phyloP scores from a whole-genome alignment of 1,140 invertebrate genomes.

The Tribolium castaneum region DNA sequence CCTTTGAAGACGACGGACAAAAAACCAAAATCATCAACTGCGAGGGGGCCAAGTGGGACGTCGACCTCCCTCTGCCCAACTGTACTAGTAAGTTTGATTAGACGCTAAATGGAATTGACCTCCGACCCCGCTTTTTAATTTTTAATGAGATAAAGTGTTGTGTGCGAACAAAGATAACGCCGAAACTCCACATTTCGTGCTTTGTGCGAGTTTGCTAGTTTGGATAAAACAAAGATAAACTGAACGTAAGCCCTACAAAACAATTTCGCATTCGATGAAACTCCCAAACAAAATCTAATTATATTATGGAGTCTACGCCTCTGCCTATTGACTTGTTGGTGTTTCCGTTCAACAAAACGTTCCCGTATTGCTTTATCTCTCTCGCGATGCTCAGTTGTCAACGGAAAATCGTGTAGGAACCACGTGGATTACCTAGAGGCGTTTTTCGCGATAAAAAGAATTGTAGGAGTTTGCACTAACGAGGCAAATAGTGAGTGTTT shows the following conservation, averaged over 20 bases:
- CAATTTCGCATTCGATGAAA: neutral
- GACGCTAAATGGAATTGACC: neutral
- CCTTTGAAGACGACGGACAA: constrained; percentile 69
- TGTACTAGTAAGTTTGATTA: constrained; percentile 69
- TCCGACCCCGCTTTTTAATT: neutral
- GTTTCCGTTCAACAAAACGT: neutral
- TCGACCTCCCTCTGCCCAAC: constrained; percentile 67
- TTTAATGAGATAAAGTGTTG: constrained; percentile 11
- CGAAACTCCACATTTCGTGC: neutral
- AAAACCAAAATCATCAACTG: constrained; percentile 68
- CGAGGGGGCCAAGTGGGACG: constrained; percentile 70
- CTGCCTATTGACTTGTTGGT: neutral
- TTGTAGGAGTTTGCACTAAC: neutral
- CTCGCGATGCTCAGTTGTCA: constrained; percentile 1
- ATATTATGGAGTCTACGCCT: neutral
- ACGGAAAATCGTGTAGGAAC: neutral
- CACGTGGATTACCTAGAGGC: constrained; percentile 15
- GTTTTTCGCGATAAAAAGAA: neutral
- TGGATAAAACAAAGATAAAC: neutral
- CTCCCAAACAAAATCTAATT: constrained; percentile 11
- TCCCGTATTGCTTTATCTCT: neutral
- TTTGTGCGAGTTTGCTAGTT: neutral
- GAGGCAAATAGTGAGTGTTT: neutral
- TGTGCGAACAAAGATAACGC: constrained; percentile 9
- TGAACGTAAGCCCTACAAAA: neutral